Evolutionary conservation across 1,140 invertebrate genomes (phyloP).

Genomic region (Trichoplusia ni): DNA sequence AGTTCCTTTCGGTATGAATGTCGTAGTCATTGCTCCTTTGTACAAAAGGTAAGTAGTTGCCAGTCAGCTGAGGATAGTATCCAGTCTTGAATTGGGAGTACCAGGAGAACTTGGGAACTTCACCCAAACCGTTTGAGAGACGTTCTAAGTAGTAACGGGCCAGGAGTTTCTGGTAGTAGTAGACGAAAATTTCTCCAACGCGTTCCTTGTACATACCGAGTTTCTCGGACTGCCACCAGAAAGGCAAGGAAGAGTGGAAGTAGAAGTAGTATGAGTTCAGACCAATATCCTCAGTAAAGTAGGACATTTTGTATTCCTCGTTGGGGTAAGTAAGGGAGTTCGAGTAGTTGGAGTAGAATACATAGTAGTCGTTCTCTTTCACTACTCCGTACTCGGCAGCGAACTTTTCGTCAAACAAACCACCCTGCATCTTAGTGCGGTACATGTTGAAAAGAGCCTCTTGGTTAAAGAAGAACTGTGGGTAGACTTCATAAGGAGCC

Average conservation of each 20-base stretch:
- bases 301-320: slow-evolving; percentile 84
- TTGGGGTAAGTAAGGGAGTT: slow-evolving; percentile 78
- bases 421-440: slow-evolving; percentile 82
- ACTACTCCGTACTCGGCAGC: slow-evolving; percentile 71
- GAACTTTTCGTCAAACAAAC: slow-evolving; percentile 44
- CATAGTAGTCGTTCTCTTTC: slow-evolving; percentile 70
- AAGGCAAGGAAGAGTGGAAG: slow-evolving; percentile 85
- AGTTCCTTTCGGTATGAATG: slow-evolving; percentile 53
- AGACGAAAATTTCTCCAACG: slow-evolving; percentile 84
- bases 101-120: slow-evolving; percentile 83
- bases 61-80: slow-evolving; percentile 80
- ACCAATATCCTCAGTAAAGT: slow-evolving; percentile 88
- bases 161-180: slow-evolving; percentile 84
- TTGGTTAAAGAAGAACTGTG: slow-evolving; percentile 83
- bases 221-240: slow-evolving; percentile 83
- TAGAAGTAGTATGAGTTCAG: slow-evolving; percentile 88
- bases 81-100: slow-evolving; percentile 81
- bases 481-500: slow-evolving; percentile 84
- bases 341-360: slow-evolving; percentile 80
- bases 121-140: slow-evolving; percentile 83
- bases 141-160: slow-evolving; percentile 87
- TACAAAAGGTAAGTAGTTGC: slow-evolving; percentile 53
- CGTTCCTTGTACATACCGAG: slow-evolving; percentile 77
- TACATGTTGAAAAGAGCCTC: slow-evolving; percentile 82
- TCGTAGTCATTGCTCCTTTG: slow-evolving; percentile 62